phyloP scores from a whole-genome alignment of 2,888 invertebrate species.

The Meloe dianella region DNA sequence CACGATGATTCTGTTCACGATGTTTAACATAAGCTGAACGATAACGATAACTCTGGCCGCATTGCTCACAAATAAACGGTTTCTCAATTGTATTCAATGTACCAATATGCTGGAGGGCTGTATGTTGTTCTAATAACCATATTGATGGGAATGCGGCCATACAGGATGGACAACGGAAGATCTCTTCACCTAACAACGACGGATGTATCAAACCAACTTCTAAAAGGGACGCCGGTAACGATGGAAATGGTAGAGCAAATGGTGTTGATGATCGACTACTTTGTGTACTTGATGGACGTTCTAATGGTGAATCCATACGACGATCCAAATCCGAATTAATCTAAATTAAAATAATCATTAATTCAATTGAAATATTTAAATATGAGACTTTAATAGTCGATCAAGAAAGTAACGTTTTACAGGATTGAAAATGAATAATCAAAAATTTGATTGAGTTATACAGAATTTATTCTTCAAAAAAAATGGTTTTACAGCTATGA shows the following conservation, averaged over 20 bases:
- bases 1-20: constrained; percentile 87
- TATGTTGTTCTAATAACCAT: constrained; percentile 87
- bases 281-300: constrained; percentile 57
- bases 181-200: constrained; percentile 55
- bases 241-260: constrained; percentile 63
- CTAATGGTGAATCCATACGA: constrained; percentile 53
- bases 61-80: constrained; percentile 90
- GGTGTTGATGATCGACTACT: constrained; percentile 64
- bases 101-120: constrained; percentile 79
- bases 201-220: constrained; percentile 63
- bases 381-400: constrained; percentile 20
- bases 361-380: neutral
- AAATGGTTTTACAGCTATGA: constrained; percentile 89
- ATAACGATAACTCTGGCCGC: constrained; percentile 86
- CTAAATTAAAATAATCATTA: neutral
- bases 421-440: neutral
- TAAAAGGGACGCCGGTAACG: constrained; percentile 63
- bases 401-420: neutral
- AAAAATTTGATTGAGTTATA: constrained; percentile 19
- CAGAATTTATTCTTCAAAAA: constrained; percentile 78
- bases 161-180: constrained; percentile 74
- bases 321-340: neutral
- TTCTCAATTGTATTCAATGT: constrained; percentile 72
- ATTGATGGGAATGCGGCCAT: constrained; percentile 85
- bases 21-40: constrained; percentile 85